A percentile compares a stretch with the other conserved stretches of the same genome.
phyloP scores from a whole-genome alignment of 2,797 vertebrate species.

The Eutrigla gurnardus region DNA sequence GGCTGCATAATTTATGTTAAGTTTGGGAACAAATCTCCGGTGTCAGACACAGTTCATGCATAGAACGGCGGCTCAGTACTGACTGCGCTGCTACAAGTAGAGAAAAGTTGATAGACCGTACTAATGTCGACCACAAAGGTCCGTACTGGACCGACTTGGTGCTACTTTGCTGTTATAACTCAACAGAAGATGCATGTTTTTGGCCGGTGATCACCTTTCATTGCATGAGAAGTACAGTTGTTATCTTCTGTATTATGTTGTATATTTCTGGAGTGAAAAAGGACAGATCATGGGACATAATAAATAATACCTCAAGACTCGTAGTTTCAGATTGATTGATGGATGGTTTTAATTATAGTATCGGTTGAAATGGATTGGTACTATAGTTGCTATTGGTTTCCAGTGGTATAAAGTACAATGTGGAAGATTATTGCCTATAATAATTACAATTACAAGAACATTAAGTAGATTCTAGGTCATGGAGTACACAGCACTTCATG shows the following conservation, averaged over 20 bases:
- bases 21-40: conserved; percentile 71
- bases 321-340: too few relatives aligned
- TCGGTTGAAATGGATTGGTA: too few relatives aligned
- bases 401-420: background rate
- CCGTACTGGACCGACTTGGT: too few relatives aligned
- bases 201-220: too few relatives aligned
- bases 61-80: conserved; percentile 50
- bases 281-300: too few relatives aligned
- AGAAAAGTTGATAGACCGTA: conserved; percentile 58
- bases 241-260: background rate
- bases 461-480: background rate
- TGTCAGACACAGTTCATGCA: conserved; percentile 83
- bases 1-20: conserved; percentile 85
- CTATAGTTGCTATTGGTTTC: too few relatives aligned
- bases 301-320: too few relatives aligned
- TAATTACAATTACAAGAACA: background rate
- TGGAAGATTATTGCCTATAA: background rate
- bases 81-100: conserved; percentile 46
- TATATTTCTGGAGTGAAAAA: too few relatives aligned
- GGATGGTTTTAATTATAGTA: too few relatives aligned
- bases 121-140: conserved; percentile 52
- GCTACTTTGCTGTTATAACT: background rate
- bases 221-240: background rate
- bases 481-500: background rate
- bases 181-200: background rate